Conservation (phyloP, 2,797 vertebrate species). For the Heterohyrax brucei region DNA sequence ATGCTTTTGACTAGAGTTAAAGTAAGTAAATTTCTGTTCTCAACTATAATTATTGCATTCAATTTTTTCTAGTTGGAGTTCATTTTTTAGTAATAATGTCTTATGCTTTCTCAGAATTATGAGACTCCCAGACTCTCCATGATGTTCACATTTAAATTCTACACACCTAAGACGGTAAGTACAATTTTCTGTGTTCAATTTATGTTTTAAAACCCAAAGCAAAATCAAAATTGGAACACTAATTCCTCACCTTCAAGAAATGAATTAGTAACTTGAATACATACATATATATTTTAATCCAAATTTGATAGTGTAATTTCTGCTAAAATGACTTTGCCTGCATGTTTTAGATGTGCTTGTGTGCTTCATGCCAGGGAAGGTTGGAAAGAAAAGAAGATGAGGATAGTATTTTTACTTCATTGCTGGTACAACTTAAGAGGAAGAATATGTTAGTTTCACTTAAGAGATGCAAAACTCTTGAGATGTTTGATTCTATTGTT, state of each 20-base stretch:
- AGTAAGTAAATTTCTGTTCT: slow-evolving; percentile 86
- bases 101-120: slow-evolving; percentile 82
- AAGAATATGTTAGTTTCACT: slow-evolving; percentile 50
- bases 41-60: background rate
- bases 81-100: slow-evolving; percentile 51
- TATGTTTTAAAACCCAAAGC: slow-evolving; percentile 61
- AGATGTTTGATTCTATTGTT: slow-evolving; percentile 11
- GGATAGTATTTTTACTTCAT: slow-evolving; percentile 38
- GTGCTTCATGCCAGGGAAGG: background rate
- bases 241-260: slow-evolving; percentile 24
- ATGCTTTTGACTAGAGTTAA: slow-evolving; percentile 30
- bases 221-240: background rate
- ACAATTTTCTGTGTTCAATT: slow-evolving; percentile 66
- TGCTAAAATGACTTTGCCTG: slow-evolving; percentile 62
- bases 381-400: slow-evolving; percentile 18
- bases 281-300: background rate
- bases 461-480: slow-evolving; percentile 44
- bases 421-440: slow-evolving; percentile 54
- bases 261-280: slow-evolving; percentile 12
- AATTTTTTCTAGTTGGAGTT: slow-evolving; percentile 4
- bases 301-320: slow-evolving; percentile 48
- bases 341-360: slow-evolving; percentile 43
- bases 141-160: slow-evolving; percentile 82
- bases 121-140: slow-evolving; percentile 66
- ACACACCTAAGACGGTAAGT: slow-evolving; percentile 88